Percentiles rank a stretch among this genome's conserved stretches.
phyloP scores from a whole-genome alignment of 2,113 vertebrate genomes.

The Anseranas semipalmata region DNA sequence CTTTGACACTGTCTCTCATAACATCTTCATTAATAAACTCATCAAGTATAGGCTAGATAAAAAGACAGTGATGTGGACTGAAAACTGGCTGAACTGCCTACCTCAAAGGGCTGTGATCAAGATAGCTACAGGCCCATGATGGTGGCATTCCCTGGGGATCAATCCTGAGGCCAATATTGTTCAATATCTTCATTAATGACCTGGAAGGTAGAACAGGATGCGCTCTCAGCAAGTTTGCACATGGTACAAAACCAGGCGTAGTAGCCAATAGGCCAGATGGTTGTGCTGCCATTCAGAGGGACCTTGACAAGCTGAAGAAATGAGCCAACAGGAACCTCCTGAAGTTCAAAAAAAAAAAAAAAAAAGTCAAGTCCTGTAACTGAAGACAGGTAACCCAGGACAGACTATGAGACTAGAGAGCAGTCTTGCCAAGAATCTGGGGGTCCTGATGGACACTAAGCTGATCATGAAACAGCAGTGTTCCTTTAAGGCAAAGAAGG shows the following conservation, averaged over 20 bases:
- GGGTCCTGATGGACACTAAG: background rate
- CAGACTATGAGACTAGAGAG: background rate
- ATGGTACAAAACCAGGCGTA: background rate
- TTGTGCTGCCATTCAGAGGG: background rate
- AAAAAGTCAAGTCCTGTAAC: background rate
- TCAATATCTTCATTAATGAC: background rate
- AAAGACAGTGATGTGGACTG: background rate
- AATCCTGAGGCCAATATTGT: background rate
- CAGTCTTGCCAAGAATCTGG: background rate
- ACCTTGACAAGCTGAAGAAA: background rate
- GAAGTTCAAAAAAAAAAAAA: background rate
- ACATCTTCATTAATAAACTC: background rate
- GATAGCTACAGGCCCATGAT: background rate
- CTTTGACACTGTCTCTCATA: too few species aligned
- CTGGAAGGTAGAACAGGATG: background rate
- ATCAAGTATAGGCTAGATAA: background rate
- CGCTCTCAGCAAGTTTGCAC: background rate
- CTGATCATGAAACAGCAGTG: background rate
- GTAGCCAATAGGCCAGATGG: background rate
- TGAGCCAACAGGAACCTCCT: background rate
- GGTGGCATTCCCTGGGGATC: background rate
- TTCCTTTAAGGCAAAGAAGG: background rate
- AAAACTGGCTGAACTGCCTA: background rate
- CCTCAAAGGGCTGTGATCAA: background rate
- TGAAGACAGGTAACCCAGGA: background rate